These are phyloP conservation scores for Bombus balteatus DNA, from an alignment of 1,140 invertebrate genomes.

Conservation along the genomic window DNA sequence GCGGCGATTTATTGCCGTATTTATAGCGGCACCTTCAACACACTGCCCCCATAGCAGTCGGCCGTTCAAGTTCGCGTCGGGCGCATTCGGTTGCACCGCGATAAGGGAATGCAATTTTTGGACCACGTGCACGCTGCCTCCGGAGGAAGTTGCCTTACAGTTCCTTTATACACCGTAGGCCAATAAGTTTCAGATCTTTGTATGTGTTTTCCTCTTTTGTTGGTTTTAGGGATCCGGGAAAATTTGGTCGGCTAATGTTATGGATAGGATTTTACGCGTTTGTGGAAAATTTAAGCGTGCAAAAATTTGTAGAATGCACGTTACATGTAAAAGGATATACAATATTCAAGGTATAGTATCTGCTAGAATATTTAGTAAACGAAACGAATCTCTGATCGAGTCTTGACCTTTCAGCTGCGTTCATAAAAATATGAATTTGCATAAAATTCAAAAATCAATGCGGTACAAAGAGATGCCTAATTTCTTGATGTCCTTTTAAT, in stretches of 20 bases:
- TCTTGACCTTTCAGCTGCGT: neutral
- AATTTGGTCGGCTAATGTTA: neutral
- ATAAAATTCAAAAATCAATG: no score
- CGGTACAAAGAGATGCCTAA: neutral
- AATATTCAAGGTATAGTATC: no score
- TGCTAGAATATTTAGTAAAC: no score
- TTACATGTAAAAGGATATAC: no score
- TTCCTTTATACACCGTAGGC: neutral
- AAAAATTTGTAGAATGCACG: no score
- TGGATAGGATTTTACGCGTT: no score
- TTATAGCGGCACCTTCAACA: conserved; percentile 50
- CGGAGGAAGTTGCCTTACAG: neutral
- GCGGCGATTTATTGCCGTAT: conserved; percentile 67
- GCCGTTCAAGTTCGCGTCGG: conserved; percentile 36
- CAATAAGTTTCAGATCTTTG: neutral
- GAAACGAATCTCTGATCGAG: neutral
- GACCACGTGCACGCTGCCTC: neutral
- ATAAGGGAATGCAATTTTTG: conserved; percentile 45
- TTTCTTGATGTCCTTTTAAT: neutral
- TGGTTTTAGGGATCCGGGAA: neutral
- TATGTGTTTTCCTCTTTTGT: neutral
- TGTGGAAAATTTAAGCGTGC: no score
- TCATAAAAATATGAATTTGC: no score
- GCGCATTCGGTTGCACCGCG: conserved; percentile 46
- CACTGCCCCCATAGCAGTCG: neutral